Conservation (phyloP, 2,797 vertebrate species). For the Sparidentex hasta region DNA sequence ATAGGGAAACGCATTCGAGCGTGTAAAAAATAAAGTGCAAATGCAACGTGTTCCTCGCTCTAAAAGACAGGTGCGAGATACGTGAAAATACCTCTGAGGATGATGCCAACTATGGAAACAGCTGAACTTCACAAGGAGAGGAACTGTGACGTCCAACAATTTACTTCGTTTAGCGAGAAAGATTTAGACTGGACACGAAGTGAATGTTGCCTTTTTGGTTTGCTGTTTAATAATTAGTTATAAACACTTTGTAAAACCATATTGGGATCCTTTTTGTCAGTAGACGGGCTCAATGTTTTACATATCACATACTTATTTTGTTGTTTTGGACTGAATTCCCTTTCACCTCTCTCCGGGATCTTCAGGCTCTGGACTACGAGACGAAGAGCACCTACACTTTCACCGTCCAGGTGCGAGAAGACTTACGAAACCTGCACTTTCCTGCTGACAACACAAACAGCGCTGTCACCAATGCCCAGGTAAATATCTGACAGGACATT, state of each 20-base stretch:
- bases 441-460: conserved; percentile 76
- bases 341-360: background rate
- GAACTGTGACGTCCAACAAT: background rate
- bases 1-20: conserved; percentile 22
- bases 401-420: conserved; percentile 86
- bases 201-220: too few relatives aligned
- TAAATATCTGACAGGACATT: conserved; percentile 23
- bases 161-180: background rate
- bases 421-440: conserved; percentile 63
- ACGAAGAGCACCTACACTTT: conserved; percentile 83
- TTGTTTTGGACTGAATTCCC: background rate
- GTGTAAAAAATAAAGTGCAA: conserved; percentile 38
- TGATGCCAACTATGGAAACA: background rate
- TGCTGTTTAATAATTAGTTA: too few relatives aligned
- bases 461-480: conserved; percentile 78
- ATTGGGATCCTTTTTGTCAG: background rate
- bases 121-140: background rate
- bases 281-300: background rate
- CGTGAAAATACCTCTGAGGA: conserved; percentile 13
- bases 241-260: too few relatives aligned
- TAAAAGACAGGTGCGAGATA: background rate
- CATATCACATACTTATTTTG: background rate
- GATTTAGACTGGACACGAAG: background rate
- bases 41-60: conserved; percentile 21
- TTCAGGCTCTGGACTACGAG: conserved; percentile 92